Evolutionary conservation across 2,888 invertebrate genomes (phyloP).

Genomic region (Sphecodes monilicornis): DNA sequence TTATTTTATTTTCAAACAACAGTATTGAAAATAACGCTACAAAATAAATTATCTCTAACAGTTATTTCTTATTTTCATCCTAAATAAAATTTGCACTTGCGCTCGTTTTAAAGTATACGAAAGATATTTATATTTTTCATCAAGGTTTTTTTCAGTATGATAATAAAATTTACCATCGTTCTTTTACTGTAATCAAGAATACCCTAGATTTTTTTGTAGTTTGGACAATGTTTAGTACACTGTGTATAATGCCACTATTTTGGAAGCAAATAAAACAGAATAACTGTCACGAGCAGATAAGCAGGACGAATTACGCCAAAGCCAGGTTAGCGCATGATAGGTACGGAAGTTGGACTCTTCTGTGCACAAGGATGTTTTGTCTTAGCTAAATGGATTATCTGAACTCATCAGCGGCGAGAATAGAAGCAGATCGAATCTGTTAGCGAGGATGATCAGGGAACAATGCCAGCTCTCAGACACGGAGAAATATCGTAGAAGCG

Average conservation of each 20-base stretch:
- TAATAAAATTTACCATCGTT: no score
- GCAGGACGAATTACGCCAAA: not conserved
- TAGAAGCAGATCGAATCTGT: slow-evolving; percentile 33
- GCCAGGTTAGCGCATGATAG: not conserved
- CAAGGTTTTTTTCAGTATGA: no score
- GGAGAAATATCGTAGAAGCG: slow-evolving; percentile 47
- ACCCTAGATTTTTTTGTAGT: no score
- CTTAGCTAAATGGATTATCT: slow-evolving; percentile 11
- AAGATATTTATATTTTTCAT: no score
- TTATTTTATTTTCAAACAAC: no score
- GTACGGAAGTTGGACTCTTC: slow-evolving; percentile 1
- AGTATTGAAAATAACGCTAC: no score
- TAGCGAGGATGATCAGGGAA: slow-evolving; percentile 46
- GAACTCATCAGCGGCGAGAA: slow-evolving; percentile 11
- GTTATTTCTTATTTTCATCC: no score
- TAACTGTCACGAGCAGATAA: not conserved
- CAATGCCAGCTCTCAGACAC: slow-evolving; percentile 40
- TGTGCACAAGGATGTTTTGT: slow-evolving; percentile 7
- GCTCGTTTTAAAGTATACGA: no score
- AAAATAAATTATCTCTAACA: no score
- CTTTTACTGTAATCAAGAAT: no score
- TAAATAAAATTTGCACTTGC: no score
- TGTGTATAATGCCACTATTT: not conserved
- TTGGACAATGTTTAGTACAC: no score
- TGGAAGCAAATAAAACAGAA: not conserved